These are phyloP conservation scores for Speoplatyrhinus poulsoni DNA, from an alignment of 2,113 vertebrate genomes.

Conservation along the genomic window DNA sequence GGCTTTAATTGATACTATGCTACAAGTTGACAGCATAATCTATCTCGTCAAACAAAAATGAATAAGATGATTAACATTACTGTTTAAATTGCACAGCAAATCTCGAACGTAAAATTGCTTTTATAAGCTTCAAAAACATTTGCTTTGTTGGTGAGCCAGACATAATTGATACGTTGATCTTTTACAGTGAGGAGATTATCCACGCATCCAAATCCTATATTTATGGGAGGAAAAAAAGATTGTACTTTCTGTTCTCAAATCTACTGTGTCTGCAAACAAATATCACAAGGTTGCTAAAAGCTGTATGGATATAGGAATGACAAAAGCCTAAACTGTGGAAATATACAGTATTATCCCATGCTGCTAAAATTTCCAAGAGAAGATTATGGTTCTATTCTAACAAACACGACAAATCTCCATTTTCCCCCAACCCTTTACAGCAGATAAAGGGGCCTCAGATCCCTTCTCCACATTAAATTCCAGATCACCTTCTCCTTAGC, in stretches of 20 bases:
- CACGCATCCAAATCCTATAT: slow-evolving; percentile 38
- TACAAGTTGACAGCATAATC: slow-evolving; percentile 35
- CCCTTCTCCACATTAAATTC: slow-evolving; percentile 67
- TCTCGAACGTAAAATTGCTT: slow-evolving; percentile 52
- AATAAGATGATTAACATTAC: slow-evolving; percentile 51
- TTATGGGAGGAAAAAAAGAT: slow-evolving; percentile 16
- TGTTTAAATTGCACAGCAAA: slow-evolving; percentile 47
- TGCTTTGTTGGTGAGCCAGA: slow-evolving; percentile 66
- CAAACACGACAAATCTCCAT: slow-evolving; percentile 70
- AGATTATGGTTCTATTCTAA: slow-evolving; percentile 65
- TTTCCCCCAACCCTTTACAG: slow-evolving; percentile 70
- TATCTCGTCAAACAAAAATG: slow-evolving; percentile 17
- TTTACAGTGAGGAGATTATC: slow-evolving; percentile 54
- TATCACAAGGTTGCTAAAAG: slow-evolving; percentile 31
- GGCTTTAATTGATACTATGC: slow-evolving; percentile 28
- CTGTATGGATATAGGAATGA: slow-evolving; percentile 21
- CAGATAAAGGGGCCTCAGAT: slow-evolving; percentile 63
- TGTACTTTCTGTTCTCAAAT: slow-evolving; percentile 22
- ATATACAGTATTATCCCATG: slow-evolving; percentile 44
- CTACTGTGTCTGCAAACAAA: slow-evolving; percentile 33
- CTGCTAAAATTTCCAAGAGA: slow-evolving; percentile 50
- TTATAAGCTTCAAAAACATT: slow-evolving; percentile 57
- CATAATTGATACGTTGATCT: slow-evolving; percentile 65
- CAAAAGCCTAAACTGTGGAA: slow-evolving; percentile 47
- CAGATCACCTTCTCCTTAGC: slow-evolving; percentile 63